Base-by-base conservation (phyloP, 1,140 invertebrate genomes). In the Coelopa frigida region DNA sequence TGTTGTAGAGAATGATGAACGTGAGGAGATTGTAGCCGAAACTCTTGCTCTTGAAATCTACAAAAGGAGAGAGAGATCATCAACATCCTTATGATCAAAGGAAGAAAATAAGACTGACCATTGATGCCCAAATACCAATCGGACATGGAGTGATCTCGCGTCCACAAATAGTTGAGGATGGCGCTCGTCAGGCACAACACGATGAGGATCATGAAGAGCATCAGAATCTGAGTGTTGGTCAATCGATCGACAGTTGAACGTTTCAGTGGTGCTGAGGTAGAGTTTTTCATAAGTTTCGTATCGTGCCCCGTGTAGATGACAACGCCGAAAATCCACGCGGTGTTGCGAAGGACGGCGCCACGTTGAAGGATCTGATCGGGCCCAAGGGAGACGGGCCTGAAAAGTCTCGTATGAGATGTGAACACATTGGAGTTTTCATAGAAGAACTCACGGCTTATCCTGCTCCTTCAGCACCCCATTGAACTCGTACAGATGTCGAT, bases 1-100 rank as follows among this genome's bases (percentile, higher is more conserved):
- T 99, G 75, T 99, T 99, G 79, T 95, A 99, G 36, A 99, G 78
- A 75, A 99, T 99, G 55, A 99, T 89, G 76, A 99, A 99, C 2
- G 96, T 99, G 50, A 99, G 78, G 57, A 99, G 82, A 73, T 97
- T 98, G 68, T 88, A 94, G 57, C 83, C 85, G 73, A 98, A 94
- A 68, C 91, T 91, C 62, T 81, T 80, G 57, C 82, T 81, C 55
- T 78, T 74, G 32, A 77, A 74, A 57, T 81, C 84, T 82, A 75
- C 45, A 78, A 79, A 67, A 67, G 72, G 68, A 59, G 49, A 58
- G 58, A 57, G 42, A 27, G 20, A 14, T 48, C 45, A 46, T n/a
- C n/a, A n/a, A n/a, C n/a, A n/a, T 17, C 24, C n/a, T 42, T 17
- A 42, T 36, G n/a, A n/a, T 8, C 33, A 29, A 8, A 8, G 27